Evolutionary conservation across 2,113 vertebrate genomes (phyloP).

Genomic region (Glaucomys volans): DNA sequence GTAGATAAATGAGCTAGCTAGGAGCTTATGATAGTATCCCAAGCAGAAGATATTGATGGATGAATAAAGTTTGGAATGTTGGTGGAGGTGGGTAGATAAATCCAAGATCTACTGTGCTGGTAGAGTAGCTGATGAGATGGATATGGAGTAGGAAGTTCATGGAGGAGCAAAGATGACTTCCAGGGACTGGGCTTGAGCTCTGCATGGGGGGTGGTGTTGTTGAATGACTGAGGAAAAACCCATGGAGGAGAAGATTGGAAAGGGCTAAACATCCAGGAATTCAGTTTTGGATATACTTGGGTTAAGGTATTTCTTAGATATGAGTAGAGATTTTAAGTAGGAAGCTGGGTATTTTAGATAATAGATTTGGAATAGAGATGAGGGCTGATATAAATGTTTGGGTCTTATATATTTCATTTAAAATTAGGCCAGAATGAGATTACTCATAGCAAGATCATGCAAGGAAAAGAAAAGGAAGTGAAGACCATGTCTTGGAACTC

Average conservation of each 20-base stretch:
- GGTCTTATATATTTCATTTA: conserved; percentile 18
- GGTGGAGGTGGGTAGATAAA: neutral
- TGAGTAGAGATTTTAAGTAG: neutral
- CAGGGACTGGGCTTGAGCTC: neutral
- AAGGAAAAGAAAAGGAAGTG: neutral
- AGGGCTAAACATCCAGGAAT: neutral
- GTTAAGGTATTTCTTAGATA: neutral
- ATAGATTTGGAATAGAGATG: neutral
- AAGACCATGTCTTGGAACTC: neutral
- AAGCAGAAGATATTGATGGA: neutral
- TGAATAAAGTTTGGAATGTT: neutral
- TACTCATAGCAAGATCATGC: neutral
- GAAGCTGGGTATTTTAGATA: neutral
- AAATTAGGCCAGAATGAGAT: neutral
- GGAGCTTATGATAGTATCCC: neutral
- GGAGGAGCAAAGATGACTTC: neutral
- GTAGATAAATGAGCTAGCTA: neutral
- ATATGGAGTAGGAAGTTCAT: neutral
- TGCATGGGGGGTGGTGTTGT: neutral
- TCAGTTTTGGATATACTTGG: neutral
- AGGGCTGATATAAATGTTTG: neutral
- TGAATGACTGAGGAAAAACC: neutral
- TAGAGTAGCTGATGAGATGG: neutral
- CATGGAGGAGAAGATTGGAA: neutral
- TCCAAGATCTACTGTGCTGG: neutral